Evolutionary conservation across 2,113 vertebrate species (phyloP).

Genomic region (rat (Rattus norvegicus)): DNA sequence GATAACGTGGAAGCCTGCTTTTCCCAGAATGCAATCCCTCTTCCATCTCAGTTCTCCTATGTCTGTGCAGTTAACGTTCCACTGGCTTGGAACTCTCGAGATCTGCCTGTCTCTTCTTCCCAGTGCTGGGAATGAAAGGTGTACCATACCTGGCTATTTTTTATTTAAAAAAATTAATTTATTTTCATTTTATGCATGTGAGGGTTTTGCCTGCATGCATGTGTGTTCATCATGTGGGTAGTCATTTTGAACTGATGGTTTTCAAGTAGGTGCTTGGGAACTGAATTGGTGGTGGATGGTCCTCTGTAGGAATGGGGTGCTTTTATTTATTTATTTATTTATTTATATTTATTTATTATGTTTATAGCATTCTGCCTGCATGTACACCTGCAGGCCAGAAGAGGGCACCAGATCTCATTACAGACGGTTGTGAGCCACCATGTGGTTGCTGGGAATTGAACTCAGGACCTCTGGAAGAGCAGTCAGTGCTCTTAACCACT

Average conservation of each 20-base stretch:
- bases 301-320: background rate
- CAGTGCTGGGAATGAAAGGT: background rate
- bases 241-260: background rate
- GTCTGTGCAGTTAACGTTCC: too few relatives aligned
- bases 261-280: background rate
- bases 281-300: background rate
- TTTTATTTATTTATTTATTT: too few relatives aligned
- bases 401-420: too few relatives aligned
- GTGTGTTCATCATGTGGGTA: background rate
- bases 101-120: background rate
- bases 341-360: too few relatives aligned
- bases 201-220: background rate
- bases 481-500: too few relatives aligned
- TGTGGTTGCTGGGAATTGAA: too few relatives aligned
- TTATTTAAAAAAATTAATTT: background rate
- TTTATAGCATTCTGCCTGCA: too few relatives aligned
- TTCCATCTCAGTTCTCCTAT: background rate
- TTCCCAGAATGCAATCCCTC: background rate
- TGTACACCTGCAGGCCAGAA: too few relatives aligned
- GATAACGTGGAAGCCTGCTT: background rate
- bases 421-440: too few relatives aligned
- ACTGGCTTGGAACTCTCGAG: background rate
- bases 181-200: background rate
- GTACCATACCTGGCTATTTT: background rate
- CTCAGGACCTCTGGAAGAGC: too few relatives aligned